A percentile compares a stretch with the other conserved stretches of the same genome.
Conservation (phyloP, 30 jellyfish, hydroid and myxozoan species). For the Rhopilema esculentum region DNA sequence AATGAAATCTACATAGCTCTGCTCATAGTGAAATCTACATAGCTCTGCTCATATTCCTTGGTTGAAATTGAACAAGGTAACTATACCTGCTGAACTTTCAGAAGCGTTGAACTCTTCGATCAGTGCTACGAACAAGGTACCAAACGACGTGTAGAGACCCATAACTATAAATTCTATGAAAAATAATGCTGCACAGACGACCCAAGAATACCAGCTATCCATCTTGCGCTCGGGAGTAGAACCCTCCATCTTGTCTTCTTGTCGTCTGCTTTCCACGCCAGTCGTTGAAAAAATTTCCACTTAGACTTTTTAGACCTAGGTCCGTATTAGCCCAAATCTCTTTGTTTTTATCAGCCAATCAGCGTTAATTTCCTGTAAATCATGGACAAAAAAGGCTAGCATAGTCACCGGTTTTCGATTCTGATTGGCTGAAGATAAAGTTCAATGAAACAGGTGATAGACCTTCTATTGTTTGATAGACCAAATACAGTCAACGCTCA, state of each 20-base stretch:
- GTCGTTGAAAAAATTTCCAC: background rate
- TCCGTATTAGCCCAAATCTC: background rate
- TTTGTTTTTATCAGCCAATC: conserved; percentile 33
- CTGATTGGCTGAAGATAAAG: conserved; percentile 48
- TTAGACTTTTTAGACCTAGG: conserved; percentile 30
- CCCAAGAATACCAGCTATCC: conserved; percentile 73
- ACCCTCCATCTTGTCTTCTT: conserved; percentile 6
- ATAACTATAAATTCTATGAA: conserved; percentile 58
- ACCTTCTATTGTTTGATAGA: conserved; percentile 34
- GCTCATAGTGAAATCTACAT: background rate
- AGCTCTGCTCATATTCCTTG: background rate
- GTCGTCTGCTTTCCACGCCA: conserved; percentile 1
- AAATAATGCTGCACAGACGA: conserved; percentile 60
- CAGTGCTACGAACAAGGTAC: conserved; percentile 62
- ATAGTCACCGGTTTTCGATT: conserved; percentile 27
- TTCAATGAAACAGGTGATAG: conserved; percentile 45
- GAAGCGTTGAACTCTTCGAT: conserved; percentile 48
- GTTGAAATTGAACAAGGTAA: background rate
- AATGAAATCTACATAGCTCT: too few relatives aligned
- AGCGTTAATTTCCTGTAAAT: background rate
- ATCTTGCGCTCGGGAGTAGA: background rate
- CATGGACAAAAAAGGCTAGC: conserved; percentile 64
- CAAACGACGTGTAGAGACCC: conserved; percentile 68
- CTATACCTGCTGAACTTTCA: conserved; percentile 73
- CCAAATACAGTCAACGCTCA: background rate